A percentile compares a stretch with the other conserved stretches of the same genome.
Evolutionary conservation across 2,113 vertebrate species (phyloP).

Genomic region (Spilogale gracilis): DNA sequence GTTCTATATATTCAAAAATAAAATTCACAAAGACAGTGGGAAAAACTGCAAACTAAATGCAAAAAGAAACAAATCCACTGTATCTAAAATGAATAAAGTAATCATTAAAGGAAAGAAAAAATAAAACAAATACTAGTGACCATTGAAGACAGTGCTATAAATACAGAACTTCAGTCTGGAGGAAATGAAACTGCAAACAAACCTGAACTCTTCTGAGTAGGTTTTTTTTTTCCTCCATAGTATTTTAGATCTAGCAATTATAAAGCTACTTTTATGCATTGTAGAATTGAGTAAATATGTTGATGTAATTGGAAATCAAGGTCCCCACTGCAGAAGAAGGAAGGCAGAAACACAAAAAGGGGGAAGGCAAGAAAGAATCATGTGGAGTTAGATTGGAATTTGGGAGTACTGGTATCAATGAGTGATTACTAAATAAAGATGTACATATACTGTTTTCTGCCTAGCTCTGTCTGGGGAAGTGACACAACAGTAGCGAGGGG

Average conservation of each 20-base stretch:
- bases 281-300: not conserved
- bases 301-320: not conserved
- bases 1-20: not conserved
- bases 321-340: not conserved
- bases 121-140: not conserved
- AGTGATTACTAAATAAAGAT: not conserved
- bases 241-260: not conserved
- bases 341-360: not conserved
- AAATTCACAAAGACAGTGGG: not conserved
- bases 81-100: slow-evolving; percentile 19
- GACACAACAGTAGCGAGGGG: not conserved
- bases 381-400: not conserved
- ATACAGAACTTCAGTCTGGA: not conserved
- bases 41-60: not conserved
- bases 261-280: not conserved
- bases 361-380: not conserved
- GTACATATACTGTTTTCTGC: not conserved
- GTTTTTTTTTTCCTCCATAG: not conserved
- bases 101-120: not conserved
- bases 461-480: not conserved
- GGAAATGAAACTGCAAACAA: not conserved
- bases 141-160: not conserved
- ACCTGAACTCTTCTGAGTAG: not conserved
- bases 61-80: not conserved
- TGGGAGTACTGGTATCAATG: not conserved